Evolutionary conservation across 2,113 vertebrate genomes (phyloP), one percentile per base, ranked within the genome.

Genomic region (Leptobrachium ailaonicum): DNA sequence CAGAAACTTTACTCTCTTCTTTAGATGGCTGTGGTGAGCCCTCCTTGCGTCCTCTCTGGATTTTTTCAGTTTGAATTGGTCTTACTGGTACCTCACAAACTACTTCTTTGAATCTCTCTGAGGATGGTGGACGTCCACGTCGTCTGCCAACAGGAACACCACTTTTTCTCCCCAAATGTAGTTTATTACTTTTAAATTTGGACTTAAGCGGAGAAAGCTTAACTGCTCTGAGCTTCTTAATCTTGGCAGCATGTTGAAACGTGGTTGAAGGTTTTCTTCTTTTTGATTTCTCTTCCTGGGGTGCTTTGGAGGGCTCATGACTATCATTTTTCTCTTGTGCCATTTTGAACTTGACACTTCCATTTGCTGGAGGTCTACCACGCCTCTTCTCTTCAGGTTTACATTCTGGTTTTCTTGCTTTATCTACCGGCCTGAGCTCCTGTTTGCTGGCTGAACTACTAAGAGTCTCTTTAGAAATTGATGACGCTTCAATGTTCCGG

Each of bases 121-220:
- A 91, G 58, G 98, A 96, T 0, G 98, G 97, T 0, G 98, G 98
- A 83, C 98, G 89, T 8, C 97, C 97, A 69, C 97, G 92, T 81
- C 94, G 90, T 62, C 96, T 94, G n/a, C 93, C 95, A 0, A 96
- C 94, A 4, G 95, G 94, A 76, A 96, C 91, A 0, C 92, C 89
- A 0, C 92, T 90, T 68, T 96, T 95, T 82, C 93, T 91, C 76
- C 90, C 94, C 42, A 95, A 87, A 42, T 94, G 92, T 82, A 94
- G 88, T 62, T 94, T 93, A 81, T 91, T 92, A 62, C 93, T 90
- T 83, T 97, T 98, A 87, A 98, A 95, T 82, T 95, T 94, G 58
- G 98, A 95, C 88, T 98, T 97, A 69, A 98, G 91, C 44, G 97
- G 95, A 76, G 93, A 90, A 9, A 98, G 92, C 88, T 98, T 97